Base-by-base conservation (phyloP, 2,888 invertebrate species). In the Macrosiphum euphorbiae region DNA sequence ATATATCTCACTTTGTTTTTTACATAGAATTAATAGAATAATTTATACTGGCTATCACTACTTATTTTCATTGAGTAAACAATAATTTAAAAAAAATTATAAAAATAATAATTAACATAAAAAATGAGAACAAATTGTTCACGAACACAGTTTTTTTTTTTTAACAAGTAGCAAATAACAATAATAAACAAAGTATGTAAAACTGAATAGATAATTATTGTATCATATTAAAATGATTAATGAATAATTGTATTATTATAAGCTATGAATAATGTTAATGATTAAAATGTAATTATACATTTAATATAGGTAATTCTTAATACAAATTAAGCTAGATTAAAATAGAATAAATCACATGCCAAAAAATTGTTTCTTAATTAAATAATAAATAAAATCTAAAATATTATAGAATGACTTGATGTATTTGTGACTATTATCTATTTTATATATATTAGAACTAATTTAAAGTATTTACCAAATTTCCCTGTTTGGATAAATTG, bases 341-440 rank as follows among this genome's bases (percentile, higher is more conserved):
- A 61, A 87, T 87, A 67, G 47, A 92, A 50, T 58, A 87, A 84
- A 67, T 50, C 1, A 50, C 58, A 92, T 86, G 52, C 58, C 44
- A 87, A 50, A 61, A 87, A 61, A 87, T 24, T 26, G 20, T 47
- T 91, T 61, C 47, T 55, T 92, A 61, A 87, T 41, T 28, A 67
- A 87, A 35, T 28, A 47, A 86, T 86, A 86, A 61, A 47, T 16
- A 55, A 87, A 61, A 67, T n/a, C 85, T 91, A 87, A 35, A 50
- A 50, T 28, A 92, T 87, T 50, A 92, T 41, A 92, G 35, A 86
- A 91, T 87, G 50, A 92, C 50, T 91, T 58, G 44, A 86, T 44
- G 20, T 47, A 61, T 50, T n/a, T 61, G 16, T 86, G 52, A 91
- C 44, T 58, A 58, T 47, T 41, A 86, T 28, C 44, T 20, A 58